Evolutionary conservation across 37 sponge, comb jelly and placozoan species (phyloP), one percentile per base, ranked within the genome.

Genomic region (Haliclona indistincta): DNA sequence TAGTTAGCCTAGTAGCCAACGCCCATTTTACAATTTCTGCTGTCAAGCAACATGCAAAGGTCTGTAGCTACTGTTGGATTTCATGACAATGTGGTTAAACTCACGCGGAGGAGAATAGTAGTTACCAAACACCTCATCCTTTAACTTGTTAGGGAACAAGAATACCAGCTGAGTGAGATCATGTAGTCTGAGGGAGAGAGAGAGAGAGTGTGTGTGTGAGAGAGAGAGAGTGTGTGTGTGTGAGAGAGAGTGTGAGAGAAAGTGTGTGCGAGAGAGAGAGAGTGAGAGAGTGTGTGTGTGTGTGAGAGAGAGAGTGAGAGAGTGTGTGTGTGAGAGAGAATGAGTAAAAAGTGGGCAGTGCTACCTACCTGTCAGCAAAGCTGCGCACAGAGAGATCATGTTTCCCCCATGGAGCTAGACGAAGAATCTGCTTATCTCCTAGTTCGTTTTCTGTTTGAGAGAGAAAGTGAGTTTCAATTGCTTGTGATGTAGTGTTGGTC

Each of bases 291-390:
- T n/a, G n/a, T n/a, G n/a, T n/a, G n/a, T n/a, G n/a, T n/a, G n/a
- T n/a, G n/a, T n/a, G n/a, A n/a, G n/a, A n/a, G n/a, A n/a, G n/a
- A n/a, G n/a, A n/a, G n/a, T n/a, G n/a, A n/a, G n/a, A n/a, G n/a
- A n/a, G n/a, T n/a, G n/a, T n/a, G n/a, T n/a, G n/a, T n/a, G n/a
- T n/a, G n/a, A n/a, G n/a, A n/a, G n/a, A n/a, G n/a, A n/a, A n/a
- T n/a, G n/a, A n/a, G n/a, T n/a, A n/a, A n/a, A n/a, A n/a, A n/a
- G n/a, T n/a, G n/a, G n/a, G n/a, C n/a, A n/a, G n/a, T n/a, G n/a
- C n/a, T n/a, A n/a, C n/a, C n/a, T 55, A 95, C 92, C 89, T 81
- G 75, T 95, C 91, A 30, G 96, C 89, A 51, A 95, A 82, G 5
- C 86, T 32, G 4, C 91, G 70, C 22, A 95, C 85, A 38, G 68